Percentiles rank a stretch among this genome's conserved stretches.
Evolutionary conservation across 2,113 vertebrate genomes (phyloP).

Genomic region (Takifugu flavidus): DNA sequence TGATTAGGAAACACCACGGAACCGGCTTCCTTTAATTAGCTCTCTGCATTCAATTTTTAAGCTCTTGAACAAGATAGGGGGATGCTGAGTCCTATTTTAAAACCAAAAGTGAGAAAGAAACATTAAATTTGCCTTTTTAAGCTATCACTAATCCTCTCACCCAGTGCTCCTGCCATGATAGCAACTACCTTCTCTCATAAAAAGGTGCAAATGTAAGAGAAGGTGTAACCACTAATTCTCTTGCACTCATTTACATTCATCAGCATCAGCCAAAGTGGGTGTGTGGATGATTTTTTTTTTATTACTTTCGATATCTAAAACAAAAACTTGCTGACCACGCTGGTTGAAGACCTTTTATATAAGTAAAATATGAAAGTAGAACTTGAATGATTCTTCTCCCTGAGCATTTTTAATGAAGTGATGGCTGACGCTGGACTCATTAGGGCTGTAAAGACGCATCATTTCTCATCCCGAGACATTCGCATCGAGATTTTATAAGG

Average conservation of each 20-base stretch:
- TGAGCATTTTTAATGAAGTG: too few species aligned
- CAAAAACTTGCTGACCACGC: too few species aligned
- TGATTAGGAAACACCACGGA: constrained; percentile 28
- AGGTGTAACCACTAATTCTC: constrained; percentile 17
- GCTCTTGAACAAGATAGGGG: constrained; percentile 39
- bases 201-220: constrained; percentile 35
- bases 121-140: constrained; percentile 47
- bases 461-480: not conserved
- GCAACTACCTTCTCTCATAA: constrained; percentile 32
- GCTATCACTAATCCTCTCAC: constrained; percentile 53
- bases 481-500: not conserved
- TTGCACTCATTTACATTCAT: constrained; percentile 18
- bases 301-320: not conserved
- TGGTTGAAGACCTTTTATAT: too few species aligned
- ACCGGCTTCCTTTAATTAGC: constrained; percentile 40
- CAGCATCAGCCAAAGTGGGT: constrained; percentile 2
- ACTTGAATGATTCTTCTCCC: too few species aligned
- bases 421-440: too few species aligned
- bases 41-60: constrained; percentile 45
- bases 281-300: not conserved
- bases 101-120: constrained; percentile 36
- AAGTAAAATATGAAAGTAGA: too few species aligned
- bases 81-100: not conserved
- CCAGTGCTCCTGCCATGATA: constrained; percentile 28
- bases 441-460: not conserved